phyloP scores from a whole-genome alignment of 2,888 invertebrate genomes.

The Yponomeuta sedellus region DNA sequence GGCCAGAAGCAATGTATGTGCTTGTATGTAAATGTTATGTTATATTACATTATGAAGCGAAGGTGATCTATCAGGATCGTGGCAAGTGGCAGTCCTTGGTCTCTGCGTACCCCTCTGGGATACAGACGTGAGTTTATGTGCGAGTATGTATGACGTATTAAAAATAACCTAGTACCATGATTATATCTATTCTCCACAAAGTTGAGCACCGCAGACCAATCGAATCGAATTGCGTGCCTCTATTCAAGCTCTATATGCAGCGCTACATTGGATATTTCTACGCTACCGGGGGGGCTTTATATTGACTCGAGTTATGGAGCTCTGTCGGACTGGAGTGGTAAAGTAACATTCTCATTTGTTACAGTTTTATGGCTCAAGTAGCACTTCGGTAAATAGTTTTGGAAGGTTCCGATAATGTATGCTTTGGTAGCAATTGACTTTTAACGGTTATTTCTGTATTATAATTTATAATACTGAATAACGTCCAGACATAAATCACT shows the following conservation, averaged over 20 bases:
- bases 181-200: neutral
- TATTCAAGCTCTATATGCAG: constrained; percentile 16
- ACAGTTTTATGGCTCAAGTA: neutral
- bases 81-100: no score
- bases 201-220: constrained; percentile 3
- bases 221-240: constrained; percentile 16
- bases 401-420: neutral
- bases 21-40: no score
- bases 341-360: constrained; percentile 32
- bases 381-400: neutral
- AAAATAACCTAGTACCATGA: no score
- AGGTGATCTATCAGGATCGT: no score
- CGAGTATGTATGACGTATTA: no score
- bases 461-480: no score
- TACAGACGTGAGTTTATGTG: no score
- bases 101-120: no score
- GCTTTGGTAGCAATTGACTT: neutral
- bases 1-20: no score
- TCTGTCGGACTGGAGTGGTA: constrained; percentile 45
- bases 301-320: constrained; percentile 61
- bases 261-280: constrained; percentile 41
- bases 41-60: no score
- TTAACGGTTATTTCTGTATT: neutral
- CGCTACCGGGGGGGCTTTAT: constrained; percentile 19
- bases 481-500: no score